phyloP scores from a whole-genome alignment of 2,113 vertebrate species.

The Amphiprion ocellaris region DNA sequence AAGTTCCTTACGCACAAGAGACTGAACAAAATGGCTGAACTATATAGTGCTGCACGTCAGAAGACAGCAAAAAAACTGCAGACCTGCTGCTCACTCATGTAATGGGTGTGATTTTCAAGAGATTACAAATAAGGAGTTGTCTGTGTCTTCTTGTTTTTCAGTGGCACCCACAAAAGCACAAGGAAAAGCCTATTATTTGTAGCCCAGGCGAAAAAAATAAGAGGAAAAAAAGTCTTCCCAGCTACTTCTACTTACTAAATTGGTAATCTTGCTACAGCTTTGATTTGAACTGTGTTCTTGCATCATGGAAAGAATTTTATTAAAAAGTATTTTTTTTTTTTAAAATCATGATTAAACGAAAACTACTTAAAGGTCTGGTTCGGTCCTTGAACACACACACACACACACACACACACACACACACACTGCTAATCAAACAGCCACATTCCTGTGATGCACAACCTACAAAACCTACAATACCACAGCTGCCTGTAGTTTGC shows the following conservation, averaged over 20 bases:
- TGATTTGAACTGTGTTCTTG: neutral
- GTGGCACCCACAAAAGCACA: neutral
- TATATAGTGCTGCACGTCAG: constrained; percentile 25
- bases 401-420: too few species aligned
- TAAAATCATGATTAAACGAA: neutral
- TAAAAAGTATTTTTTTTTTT: neutral
- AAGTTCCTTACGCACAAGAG: constrained; percentile 41
- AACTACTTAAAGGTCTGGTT: too few species aligned
- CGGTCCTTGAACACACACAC: too few species aligned
- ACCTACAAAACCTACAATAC: neutral
- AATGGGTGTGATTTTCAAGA: neutral
- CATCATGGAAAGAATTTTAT: too few species aligned
- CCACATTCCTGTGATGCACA: too few species aligned
- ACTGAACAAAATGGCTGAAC: constrained; percentile 85
- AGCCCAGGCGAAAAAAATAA: too few species aligned
- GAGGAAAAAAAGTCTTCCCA: neutral
- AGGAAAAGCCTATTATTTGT: too few species aligned
- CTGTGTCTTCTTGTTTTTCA: neutral
- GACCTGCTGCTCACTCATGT: neutral
- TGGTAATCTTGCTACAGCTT: neutral
- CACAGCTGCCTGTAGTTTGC: constrained; percentile 15
- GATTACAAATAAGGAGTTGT: neutral
- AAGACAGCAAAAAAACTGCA: neutral
- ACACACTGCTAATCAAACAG: too few species aligned
- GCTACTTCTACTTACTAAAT: neutral